Percentiles rank a stretch among this genome's conserved stretches.
phyloP scores from a whole-genome alignment of 64 coral and sea anemone genomes.

The Acropora yongei region DNA sequence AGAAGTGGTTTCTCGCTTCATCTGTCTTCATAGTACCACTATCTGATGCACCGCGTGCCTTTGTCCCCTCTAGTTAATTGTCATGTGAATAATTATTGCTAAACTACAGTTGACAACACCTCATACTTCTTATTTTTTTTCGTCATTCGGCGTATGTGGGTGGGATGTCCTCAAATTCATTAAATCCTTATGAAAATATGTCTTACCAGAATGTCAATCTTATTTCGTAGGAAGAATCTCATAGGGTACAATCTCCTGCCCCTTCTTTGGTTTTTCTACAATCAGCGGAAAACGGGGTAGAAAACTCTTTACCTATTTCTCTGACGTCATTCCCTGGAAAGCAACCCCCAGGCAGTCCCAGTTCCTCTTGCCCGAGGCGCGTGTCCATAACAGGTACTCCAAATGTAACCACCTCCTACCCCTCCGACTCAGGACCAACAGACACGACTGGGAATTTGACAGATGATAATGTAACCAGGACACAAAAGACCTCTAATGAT shows the following conservation, averaged over 20 bases:
- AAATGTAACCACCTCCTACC: neutral
- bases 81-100: no score
- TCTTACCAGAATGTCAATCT: neutral
- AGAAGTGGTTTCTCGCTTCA: no score
- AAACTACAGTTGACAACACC: no score
- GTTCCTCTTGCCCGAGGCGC: neutral
- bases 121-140: no score
- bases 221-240: neutral
- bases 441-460: neutral
- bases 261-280: neutral
- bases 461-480: neutral
- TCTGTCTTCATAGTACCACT: no score
- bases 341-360: neutral
- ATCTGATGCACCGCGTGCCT: no score
- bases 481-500: neutral
- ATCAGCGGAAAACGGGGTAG: neutral
- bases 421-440: neutral
- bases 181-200: no score
- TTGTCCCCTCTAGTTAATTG: no score
- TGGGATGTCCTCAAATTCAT: no score
- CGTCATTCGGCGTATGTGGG: no score
- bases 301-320: conserved; percentile 2
- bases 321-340: neutral
- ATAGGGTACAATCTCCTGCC: neutral
- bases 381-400: neutral